These are phyloP conservation scores for Cabera pusaria DNA, from an alignment of 2,888 invertebrate species.

Conservation along the genomic window DNA sequence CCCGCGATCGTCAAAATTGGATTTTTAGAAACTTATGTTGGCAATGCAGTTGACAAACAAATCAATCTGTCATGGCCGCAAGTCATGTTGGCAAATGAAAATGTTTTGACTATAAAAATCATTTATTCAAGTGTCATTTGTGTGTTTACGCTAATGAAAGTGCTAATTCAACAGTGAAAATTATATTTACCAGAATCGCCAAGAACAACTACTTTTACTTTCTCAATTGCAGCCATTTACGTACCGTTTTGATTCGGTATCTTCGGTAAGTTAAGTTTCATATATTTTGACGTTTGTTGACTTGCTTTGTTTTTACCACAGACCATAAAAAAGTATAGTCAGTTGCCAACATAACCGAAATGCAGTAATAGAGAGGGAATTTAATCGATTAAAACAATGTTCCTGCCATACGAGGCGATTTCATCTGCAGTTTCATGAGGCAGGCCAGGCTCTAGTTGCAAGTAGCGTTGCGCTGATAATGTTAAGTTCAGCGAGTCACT, in stretches of 20 bases:
- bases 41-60: slow-evolving; percentile 55
- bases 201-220: slow-evolving; percentile 94
- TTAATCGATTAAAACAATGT: too few species aligned
- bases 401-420: too few species aligned
- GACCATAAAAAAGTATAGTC: too few species aligned
- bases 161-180: slow-evolving; percentile 39
- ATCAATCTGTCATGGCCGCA: slow-evolving; percentile 61
- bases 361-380: too few species aligned
- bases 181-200: slow-evolving; percentile 92
- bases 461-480: too few species aligned
- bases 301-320: too few species aligned
- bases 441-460: too few species aligned
- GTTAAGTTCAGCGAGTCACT: too few species aligned
- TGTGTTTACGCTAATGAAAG: slow-evolving; percentile 31
- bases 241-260: slow-evolving; percentile 37
- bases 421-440: too few species aligned
- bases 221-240: slow-evolving; percentile 92
- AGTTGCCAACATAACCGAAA: not conserved
- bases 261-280: slow-evolving; percentile 57
- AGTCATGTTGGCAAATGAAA: slow-evolving; percentile 55
- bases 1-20: slow-evolving; percentile 40
- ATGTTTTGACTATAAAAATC: slow-evolving; percentile 22
- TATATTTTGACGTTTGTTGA: slow-evolving; percentile 52
- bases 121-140: slow-evolving; percentile 5
- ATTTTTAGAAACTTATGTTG: too few species aligned